These are phyloP conservation scores for Campylomormyrus numenius DNA, from an alignment of 2,113 vertebrate genomes.

Conservation along the genomic window DNA sequence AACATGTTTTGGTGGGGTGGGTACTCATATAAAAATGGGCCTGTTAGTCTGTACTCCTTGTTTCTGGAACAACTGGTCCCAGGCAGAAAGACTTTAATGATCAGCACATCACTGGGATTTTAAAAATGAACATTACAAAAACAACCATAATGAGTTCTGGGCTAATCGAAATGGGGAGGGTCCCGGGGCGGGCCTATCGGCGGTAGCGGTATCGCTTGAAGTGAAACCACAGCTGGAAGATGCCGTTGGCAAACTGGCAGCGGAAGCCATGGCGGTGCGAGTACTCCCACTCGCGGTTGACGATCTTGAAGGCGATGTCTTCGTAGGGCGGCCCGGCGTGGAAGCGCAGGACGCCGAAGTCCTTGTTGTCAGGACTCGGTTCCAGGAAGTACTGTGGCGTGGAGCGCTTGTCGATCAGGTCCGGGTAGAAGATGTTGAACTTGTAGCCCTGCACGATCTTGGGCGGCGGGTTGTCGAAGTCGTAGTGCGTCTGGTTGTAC, in stretches of 20 bases:
- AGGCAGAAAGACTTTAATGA: neutral
- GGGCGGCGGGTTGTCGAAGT: slow-evolving; percentile 93
- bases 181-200: slow-evolving; percentile 46
- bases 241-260: slow-evolving; percentile 95
- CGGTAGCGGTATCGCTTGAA: slow-evolving; percentile 96
- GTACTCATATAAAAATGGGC: neutral
- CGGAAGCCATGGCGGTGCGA: slow-evolving; percentile 94
- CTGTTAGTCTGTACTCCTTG: neutral
- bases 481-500: slow-evolving; percentile 97
- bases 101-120: neutral
- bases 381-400: slow-evolving; percentile 96
- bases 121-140: neutral
- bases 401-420: slow-evolving; percentile 90
- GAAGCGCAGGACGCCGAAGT: slow-evolving; percentile 92
- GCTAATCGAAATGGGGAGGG: neutral
- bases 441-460: slow-evolving; percentile 98
- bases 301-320: slow-evolving; percentile 96
- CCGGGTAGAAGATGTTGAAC: slow-evolving; percentile 98
- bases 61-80: neutral
- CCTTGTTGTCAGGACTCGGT: slow-evolving; percentile 84
- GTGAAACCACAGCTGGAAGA: slow-evolving; percentile 98
- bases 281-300: slow-evolving; percentile 94
- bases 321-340: slow-evolving; percentile 90
- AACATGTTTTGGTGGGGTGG: neutral
- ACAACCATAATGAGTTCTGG: neutral